These are phyloP conservation scores for Pogoniulus pusillus DNA, from an alignment of 2,797 vertebrate species.

Conservation along the genomic window DNA sequence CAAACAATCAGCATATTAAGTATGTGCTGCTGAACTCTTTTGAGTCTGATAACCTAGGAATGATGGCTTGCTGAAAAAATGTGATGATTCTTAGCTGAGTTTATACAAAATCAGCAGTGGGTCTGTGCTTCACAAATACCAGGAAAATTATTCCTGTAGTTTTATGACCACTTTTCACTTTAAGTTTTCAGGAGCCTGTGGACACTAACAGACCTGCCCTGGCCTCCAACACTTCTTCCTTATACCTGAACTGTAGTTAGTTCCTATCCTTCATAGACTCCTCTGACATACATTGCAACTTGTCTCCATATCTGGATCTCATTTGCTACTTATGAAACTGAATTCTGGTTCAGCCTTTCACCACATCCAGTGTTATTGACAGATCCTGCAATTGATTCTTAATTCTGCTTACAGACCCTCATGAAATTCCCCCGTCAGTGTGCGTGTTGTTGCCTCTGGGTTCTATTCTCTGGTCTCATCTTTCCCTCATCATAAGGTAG, in stretches of 20 bases:
- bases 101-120: not conserved
- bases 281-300: rapidly evolving
- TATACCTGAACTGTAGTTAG: not conserved
- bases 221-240: not conserved
- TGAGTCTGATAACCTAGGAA: not conserved
- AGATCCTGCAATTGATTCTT: not conserved
- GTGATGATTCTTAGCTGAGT: not conserved
- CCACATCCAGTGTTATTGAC: not conserved
- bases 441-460: rapidly evolving
- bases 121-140: not conserved
- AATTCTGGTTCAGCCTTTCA: not conserved
- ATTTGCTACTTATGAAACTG: not conserved
- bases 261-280: rapidly evolving
- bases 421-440: no score
- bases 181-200: not conserved
- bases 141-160: not conserved
- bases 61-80: not conserved
- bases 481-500: not conserved
- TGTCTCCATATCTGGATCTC: not conserved
- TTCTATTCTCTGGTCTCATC: not conserved
- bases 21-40: not conserved
- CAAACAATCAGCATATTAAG: not conserved
- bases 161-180: not conserved
- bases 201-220: not conserved
- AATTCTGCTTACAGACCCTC: not conserved